Evolutionary conservation across 2,888 invertebrate genomes (phyloP).

Genomic region (Drosophila hamatofila): DNA sequence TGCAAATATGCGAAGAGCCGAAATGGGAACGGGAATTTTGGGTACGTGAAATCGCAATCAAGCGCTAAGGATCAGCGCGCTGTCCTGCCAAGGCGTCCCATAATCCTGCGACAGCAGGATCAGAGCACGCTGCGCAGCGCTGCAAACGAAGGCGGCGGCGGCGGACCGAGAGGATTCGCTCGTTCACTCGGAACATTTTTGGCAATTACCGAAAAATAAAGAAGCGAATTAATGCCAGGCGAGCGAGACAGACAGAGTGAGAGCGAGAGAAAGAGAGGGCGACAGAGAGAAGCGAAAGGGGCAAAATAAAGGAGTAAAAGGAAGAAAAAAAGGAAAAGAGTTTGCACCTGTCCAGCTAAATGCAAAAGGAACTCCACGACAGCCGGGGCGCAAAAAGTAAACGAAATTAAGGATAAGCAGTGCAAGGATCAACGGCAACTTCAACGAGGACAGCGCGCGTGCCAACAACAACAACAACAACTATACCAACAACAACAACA

Average conservation of each 20-base stretch:
- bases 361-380: slow-evolving; percentile 30
- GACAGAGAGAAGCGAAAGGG: neutral
- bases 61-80: slow-evolving; percentile 67
- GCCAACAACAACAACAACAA: slow-evolving; percentile 26
- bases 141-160: slow-evolving; percentile 7
- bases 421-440: slow-evolving; percentile 54
- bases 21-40: slow-evolving; percentile 33
- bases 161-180: slow-evolving; percentile 64
- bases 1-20: slow-evolving; percentile 51
- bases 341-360: slow-evolving; percentile 61
- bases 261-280: slow-evolving; percentile 8
- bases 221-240: slow-evolving; percentile 67
- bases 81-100: slow-evolving; percentile 32
- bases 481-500: neutral
- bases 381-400: slow-evolving; percentile 47
- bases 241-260: neutral
- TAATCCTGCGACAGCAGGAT: slow-evolving; percentile 74
- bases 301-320: slow-evolving; percentile 4
- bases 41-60: slow-evolving; percentile 72
- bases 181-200: slow-evolving; percentile 72
- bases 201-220: slow-evolving; percentile 75
- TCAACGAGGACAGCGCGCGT: slow-evolving; percentile 36
- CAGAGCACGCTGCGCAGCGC: slow-evolving; percentile 55
- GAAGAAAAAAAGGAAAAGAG: slow-evolving; percentile 21
- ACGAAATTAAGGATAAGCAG: slow-evolving; percentile 73